These are phyloP conservation scores for Biston stratarius DNA, from an alignment of 2,888 invertebrate species.

Conservation along the genomic window DNA sequence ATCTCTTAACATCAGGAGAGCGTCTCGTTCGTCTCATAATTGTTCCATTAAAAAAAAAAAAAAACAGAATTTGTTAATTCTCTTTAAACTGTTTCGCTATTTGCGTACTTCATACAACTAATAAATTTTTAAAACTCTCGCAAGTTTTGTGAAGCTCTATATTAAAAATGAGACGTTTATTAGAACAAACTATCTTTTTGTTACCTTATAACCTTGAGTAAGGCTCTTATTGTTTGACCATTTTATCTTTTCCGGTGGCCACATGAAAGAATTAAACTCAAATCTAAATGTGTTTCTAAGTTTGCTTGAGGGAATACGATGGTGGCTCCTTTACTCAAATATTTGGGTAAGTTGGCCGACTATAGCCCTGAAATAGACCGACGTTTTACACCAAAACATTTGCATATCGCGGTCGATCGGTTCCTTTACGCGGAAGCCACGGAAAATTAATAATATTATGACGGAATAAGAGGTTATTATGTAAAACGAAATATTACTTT, in stretches of 20 bases:
- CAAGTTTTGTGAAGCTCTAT: neutral
- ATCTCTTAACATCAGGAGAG: too few species aligned
- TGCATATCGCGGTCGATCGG: conserved; percentile 21
- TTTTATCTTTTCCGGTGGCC: neutral
- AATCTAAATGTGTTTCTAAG: too few species aligned
- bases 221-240: neutral
- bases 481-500: neutral
- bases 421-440: conserved; percentile 14
- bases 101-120: too few species aligned
- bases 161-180: conserved; percentile 1
- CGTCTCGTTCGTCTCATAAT: too few species aligned
- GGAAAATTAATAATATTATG: conserved; percentile 8
- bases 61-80: too few species aligned
- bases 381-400: conserved; percentile 22
- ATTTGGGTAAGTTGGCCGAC: neutral
- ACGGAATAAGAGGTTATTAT: neutral
- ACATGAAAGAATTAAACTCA: neutral
- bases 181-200: neutral
- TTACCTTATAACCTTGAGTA: neutral
- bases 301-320: neutral
- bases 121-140: neutral
- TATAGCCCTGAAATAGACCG: conserved; percentile 13
- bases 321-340: neutral
- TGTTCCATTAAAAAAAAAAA: too few species aligned
- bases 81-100: too few species aligned